Conservation (phyloP, 2,113 vertebrate species). For the Salvelinus namaycush region DNA sequence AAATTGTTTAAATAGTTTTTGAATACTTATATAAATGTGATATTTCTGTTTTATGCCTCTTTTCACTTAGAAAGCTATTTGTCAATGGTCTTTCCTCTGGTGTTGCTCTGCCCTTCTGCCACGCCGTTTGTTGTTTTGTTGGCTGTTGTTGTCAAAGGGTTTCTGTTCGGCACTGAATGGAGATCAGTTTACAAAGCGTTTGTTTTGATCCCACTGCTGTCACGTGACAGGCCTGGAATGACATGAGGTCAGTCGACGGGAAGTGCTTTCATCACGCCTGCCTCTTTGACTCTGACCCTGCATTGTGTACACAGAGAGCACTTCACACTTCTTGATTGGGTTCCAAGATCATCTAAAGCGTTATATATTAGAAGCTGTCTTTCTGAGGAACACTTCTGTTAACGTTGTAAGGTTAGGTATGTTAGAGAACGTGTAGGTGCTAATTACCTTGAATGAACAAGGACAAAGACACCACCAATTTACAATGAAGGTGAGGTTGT, state of each 20-base stretch:
- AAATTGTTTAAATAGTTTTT: too few relatives aligned
- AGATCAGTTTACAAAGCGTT: slow-evolving; percentile 66
- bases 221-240: slow-evolving; percentile 36
- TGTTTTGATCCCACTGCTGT: slow-evolving; percentile 54
- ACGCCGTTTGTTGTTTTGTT: slow-evolving; percentile 57
- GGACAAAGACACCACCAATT: background rate
- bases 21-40: too few relatives aligned
- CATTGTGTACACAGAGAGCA: slow-evolving; percentile 54
- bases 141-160: slow-evolving; percentile 42
- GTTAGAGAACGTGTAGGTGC: background rate
- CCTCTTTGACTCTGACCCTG: slow-evolving; percentile 46
- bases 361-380: too few relatives aligned
- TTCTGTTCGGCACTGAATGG: slow-evolving; percentile 60
- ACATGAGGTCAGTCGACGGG: slow-evolving; percentile 58
- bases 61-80: slow-evolving; percentile 33
- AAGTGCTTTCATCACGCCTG: slow-evolving; percentile 61
- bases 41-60: slow-evolving; percentile 13
- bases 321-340: slow-evolving; percentile 39
- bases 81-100: slow-evolving; percentile 9
- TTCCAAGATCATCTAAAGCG: slow-evolving; percentile 37
- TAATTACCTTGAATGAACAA: background rate
- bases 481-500: background rate
- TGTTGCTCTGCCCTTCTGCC: slow-evolving; percentile 51
- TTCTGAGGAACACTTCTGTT: background rate
- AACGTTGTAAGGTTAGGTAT: background rate